Evolutionary conservation across 2,888 invertebrate genomes (phyloP), one percentile per base, ranked within the genome.

Genomic region (Linnaemya tessellans): DNA sequence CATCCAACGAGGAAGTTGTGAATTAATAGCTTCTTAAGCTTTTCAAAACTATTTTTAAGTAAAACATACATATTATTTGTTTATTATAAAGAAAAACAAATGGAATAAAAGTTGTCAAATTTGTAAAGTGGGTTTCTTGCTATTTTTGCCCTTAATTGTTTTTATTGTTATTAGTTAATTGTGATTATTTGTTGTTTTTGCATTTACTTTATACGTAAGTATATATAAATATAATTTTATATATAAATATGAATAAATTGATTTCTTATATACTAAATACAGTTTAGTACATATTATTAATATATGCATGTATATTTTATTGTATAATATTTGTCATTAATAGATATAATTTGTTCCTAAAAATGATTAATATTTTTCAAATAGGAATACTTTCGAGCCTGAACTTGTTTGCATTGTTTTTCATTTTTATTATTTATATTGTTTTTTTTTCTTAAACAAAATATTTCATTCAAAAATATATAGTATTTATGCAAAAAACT

Each of bases 311-410:
- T 46, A 60, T 60, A 79, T 62, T 67, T 56, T 67, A 43, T 71
- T 84, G 43, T 78, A 83, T 80, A 79, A 65, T 85, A 67, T 83
- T 75, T 80, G 25, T 75, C 43, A 60, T 74, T 60, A 58, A 58
- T 71, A 77, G 65, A 62, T 85, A 80, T 81, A 85, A 79, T 79
- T 85, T 82, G 70, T 79, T 85, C 67, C 84, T 84, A 84, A 80
- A 84, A 84, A 80, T 71, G 77, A 75, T 81, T 65, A 67, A 64
- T 84, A 78, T 62, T 81, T 75, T 83, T 82, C 78, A 87, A 88
- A 87, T 88, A 88, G 88, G 88, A 88, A 88, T 88, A 85, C 85
- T 88, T 84, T 88, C 85, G 87, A 88, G 87, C 88, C 88, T 88
- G 87, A 87, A 88, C 74, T 88, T 84, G 87, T 88, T 87, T 88